phyloP scores from a whole-genome alignment of 2,797 vertebrate species.

The Micropoecilia bifurca region DNA sequence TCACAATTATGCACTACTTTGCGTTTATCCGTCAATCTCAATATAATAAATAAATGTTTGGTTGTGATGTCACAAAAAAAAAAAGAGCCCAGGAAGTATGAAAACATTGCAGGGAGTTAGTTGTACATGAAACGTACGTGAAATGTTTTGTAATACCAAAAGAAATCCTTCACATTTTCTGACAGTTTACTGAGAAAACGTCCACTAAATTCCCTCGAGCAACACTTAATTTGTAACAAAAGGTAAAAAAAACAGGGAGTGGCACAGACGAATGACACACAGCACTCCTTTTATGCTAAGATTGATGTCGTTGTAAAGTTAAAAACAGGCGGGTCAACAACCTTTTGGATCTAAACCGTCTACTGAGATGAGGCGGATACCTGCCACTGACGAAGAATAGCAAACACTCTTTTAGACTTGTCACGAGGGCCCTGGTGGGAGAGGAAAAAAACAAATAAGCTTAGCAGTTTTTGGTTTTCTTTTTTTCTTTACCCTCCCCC shows the following conservation, averaged over 20 bases:
- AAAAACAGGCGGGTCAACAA: constrained; percentile 33
- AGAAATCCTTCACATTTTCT: constrained; percentile 57
- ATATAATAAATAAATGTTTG: not conserved
- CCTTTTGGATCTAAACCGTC: constrained; percentile 29
- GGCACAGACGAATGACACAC: constrained; percentile 41
- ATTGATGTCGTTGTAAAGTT: constrained; percentile 39
- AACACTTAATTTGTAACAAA: constrained; percentile 45
- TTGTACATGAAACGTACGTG: constrained; percentile 13
- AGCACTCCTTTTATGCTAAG: constrained; percentile 40
- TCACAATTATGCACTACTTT: not conserved
- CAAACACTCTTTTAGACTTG: constrained; percentile 93
- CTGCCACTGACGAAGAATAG: constrained; percentile 94
- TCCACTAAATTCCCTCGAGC: constrained; percentile 24
- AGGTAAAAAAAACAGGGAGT: constrained; percentile 29
- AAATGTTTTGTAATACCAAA: constrained; percentile 28
- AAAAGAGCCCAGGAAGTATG: not conserved
- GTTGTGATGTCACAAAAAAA: not conserved
- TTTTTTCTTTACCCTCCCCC: not conserved
- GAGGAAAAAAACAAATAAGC: not conserved
- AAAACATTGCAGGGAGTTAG: not conserved
- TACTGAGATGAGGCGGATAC: constrained; percentile 82
- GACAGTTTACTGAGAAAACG: constrained; percentile 42
- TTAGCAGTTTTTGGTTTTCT: not conserved
- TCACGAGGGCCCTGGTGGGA: constrained; percentile 85
- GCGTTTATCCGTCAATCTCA: not conserved